Percentiles rank a stretch among this genome's conserved stretches.
Evolutionary conservation across 2,113 vertebrate genomes (phyloP).

Genomic region (Talpa occidentalis): DNA sequence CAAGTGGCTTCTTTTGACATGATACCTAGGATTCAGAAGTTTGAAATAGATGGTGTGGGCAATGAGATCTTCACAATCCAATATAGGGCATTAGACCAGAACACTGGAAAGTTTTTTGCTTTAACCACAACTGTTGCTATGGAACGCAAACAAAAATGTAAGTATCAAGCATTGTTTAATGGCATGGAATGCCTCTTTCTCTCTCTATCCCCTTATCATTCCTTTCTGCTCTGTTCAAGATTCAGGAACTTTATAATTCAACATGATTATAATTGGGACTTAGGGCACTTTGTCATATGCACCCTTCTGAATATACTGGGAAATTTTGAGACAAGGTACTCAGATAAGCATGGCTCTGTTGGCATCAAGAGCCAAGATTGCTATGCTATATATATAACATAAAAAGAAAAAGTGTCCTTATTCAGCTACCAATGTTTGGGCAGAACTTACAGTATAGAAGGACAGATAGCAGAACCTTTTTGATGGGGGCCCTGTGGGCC

Average conservation of each 20-base stretch:
- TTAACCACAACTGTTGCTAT: background rate
- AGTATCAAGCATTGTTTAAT: background rate
- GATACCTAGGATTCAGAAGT: background rate
- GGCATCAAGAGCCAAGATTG: background rate
- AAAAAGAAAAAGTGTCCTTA: background rate
- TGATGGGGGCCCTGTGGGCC: background rate
- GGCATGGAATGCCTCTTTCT: background rate
- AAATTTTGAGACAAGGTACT: background rate
- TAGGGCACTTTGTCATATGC: background rate
- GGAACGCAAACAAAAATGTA: background rate
- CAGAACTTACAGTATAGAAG: background rate
- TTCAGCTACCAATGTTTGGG: background rate
- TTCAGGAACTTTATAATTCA: background rate
- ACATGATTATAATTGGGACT: background rate
- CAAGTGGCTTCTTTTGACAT: background rate
- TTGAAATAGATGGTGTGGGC: background rate
- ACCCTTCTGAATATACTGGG: background rate
- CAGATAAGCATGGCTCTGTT: background rate
- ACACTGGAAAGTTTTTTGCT: background rate
- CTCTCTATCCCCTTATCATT: fast-evolving
- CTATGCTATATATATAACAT: background rate
- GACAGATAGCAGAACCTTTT: background rate
- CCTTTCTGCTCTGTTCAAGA: background rate
- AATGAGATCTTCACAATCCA: background rate
- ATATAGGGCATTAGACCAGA: background rate